Conservation (phyloP, 2,113 vertebrate species). For the Ursus arctos region DNA sequence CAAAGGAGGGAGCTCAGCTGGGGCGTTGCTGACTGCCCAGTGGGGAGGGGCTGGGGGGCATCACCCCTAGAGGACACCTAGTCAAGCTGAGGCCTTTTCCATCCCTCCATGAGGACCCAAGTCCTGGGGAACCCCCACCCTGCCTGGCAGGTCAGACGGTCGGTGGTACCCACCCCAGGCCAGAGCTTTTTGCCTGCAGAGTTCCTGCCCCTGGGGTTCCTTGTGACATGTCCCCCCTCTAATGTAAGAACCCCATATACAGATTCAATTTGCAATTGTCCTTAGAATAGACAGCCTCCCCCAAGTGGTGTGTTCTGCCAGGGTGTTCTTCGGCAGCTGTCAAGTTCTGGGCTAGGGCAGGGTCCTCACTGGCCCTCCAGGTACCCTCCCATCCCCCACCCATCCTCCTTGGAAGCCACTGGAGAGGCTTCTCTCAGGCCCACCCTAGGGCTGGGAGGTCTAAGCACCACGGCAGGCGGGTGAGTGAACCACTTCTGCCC, state of each 20-base stretch:
- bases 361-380: neutral
- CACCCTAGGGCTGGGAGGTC: neutral
- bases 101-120: neutral
- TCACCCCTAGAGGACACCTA: too few relatives aligned
- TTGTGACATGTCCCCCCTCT: too few relatives aligned
- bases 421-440: neutral
- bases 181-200: neutral
- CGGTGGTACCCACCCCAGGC: too few relatives aligned
- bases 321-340: neutral
- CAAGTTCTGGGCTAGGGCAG: neutral
- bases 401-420: neutral
- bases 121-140: neutral
- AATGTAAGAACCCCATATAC: accelerated
- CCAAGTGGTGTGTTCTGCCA: neutral
- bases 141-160: neutral
- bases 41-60: accelerated
- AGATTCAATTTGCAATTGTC: neutral
- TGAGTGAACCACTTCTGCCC: neutral
- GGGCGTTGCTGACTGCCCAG: neutral
- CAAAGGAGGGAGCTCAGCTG: neutral
- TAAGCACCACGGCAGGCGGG: too few relatives aligned
- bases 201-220: neutral
- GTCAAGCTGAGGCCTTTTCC: neutral
- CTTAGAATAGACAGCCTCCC: neutral
- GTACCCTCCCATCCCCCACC: too few relatives aligned